Evolutionary conservation across 1,140 invertebrate species (phyloP).

Genomic region (Nasonia giraulti): DNA sequence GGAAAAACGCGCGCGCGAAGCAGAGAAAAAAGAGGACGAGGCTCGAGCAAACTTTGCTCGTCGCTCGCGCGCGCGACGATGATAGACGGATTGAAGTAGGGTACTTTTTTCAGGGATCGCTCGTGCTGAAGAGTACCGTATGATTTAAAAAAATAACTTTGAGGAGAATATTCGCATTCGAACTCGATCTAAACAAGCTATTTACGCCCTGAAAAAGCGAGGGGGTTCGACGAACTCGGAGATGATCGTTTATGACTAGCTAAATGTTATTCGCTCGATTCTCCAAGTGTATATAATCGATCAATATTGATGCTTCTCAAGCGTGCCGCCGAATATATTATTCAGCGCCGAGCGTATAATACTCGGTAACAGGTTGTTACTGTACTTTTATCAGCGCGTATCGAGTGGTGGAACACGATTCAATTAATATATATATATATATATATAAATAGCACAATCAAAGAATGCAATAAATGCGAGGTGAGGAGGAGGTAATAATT

Average conservation of each 20-base stretch:
- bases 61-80: neutral
- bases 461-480: no score
- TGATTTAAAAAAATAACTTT: no score
- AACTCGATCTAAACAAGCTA: neutral
- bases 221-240: slow-evolving; percentile 1
- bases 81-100: neutral
- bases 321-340: neutral
- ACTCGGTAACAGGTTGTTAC: neutral
- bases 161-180: no score
- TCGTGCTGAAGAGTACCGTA: neutral
- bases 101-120: neutral
- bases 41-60: neutral
- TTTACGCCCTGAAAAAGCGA: neutral
- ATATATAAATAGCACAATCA: no score
- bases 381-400: neutral
- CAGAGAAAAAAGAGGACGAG: slow-evolving; percentile 40
- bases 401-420: neutral
- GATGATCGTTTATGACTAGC: neutral
- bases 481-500: neutral
- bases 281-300: neutral
- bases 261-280: neutral
- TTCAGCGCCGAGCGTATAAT: neutral
- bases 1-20: slow-evolving; percentile 31
- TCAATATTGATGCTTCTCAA: slow-evolving; percentile 9
- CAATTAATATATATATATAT: no score